Evolutionary conservation across 2,113 vertebrate species (phyloP), one percentile per base, ranked within the genome.

Genomic region (Mobula birostris): DNA sequence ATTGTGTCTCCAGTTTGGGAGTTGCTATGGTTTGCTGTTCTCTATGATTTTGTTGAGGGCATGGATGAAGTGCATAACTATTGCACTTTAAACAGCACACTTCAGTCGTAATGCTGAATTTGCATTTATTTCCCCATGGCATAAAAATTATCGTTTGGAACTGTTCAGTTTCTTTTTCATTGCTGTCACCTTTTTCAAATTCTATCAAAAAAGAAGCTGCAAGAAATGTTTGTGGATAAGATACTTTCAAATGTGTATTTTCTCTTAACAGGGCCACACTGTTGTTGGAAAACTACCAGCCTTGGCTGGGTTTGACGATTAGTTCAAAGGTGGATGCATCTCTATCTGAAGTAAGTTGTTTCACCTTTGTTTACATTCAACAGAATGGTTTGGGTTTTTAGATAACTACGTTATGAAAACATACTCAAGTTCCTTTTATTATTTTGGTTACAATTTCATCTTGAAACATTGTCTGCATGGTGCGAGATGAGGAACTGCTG

Each of bases 261-360:
- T 56, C 94, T 94, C 19, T 94, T 95, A 95, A 79, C 95, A 99
- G 99, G 94, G 97, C 97, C 74, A 97, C 97, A 11, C 97, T 99
- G 94, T 97, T 98, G 6, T 96, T 99, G 90, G 98, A 99, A 96
- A 99, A 99, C 96, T 97, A 98, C 94, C 99, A 99, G 95, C 99
- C 99, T 0, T 99, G 99, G 99, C 94, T 99, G 96, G 98, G 98
- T 95, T 96, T 99, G 94, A 98, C 98, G 95, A 97, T 99, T 94
- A 96, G 96, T 94, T 98, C 98, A 11, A 99, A 99, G 94, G 98
- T 99, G 94, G 99, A 99, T 95, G 96, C 98, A 2, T 99, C 98
- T 0, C 95, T 99, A 0, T 98, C 98, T 0, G 98, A 99, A 98
- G 99, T 99, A 97, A 94, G 36, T 94, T 40, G 4, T 21, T 70